Conservation (phyloP, 2,113 vertebrate species). For the Furnarius figulus region DNA sequence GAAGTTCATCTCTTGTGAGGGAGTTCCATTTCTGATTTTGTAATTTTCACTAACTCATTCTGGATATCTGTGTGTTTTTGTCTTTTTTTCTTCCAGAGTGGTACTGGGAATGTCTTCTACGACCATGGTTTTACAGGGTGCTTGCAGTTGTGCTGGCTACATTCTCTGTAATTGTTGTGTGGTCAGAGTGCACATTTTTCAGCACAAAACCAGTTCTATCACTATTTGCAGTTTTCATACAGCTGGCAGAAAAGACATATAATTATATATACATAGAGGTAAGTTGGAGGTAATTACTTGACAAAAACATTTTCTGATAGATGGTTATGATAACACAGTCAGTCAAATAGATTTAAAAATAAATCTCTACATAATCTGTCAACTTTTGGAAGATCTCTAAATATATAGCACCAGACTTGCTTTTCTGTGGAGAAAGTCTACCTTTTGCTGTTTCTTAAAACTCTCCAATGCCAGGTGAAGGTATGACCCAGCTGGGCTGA, state of each 20-base stretch:
- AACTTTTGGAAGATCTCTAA: not conserved
- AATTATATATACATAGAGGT: conserved; percentile 95
- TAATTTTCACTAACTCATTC: not conserved
- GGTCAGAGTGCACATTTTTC: conserved; percentile 97
- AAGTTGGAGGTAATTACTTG: not conserved
- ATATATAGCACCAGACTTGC: not conserved
- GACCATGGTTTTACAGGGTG: conserved; percentile 82
- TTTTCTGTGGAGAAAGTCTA: not conserved
- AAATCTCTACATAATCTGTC: not conserved
- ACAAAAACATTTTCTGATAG: not conserved
- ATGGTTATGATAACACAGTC: not conserved
- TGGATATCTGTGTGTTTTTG: not conserved
- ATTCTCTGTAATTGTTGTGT: conserved; percentile 89
- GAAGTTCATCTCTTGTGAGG: not conserved
- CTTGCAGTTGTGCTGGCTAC: conserved; percentile 83
- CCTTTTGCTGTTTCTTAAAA: not conserved
- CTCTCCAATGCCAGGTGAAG: not conserved
- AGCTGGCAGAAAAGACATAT: conserved; percentile 86
- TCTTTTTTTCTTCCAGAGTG: conserved; percentile 79
- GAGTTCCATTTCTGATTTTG: not conserved
- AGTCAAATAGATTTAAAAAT: not conserved
- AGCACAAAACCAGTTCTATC: conserved; percentile 89
- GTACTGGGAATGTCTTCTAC: conserved; percentile 93
- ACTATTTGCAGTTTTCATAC: conserved; percentile 90
- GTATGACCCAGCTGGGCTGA: not conserved